Evolutionary conservation across 2,113 vertebrate genomes (phyloP), one percentile per base, ranked within the genome.

Genomic region (Limanda limanda): DNA sequence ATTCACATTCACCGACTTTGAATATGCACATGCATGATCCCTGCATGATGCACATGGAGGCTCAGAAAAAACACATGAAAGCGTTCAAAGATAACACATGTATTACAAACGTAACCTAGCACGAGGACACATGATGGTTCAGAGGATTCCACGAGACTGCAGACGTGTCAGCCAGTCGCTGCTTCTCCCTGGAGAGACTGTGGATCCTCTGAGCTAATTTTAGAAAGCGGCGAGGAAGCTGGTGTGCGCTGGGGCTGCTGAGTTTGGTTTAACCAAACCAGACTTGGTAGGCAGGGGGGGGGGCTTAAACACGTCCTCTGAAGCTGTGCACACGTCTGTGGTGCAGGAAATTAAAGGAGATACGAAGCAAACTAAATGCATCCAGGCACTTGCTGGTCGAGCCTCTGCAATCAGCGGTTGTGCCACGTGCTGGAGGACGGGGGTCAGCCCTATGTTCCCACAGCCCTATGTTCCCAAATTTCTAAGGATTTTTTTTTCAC

Each of bases 201-300:
- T 31, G 74, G 77, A 79, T 73, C 82, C 27, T 81, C 42, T 80
- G 62, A 72, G 63, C 85, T 89, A 79, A 82, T 89, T 88, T 86
- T 81, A 87, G 80, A 79, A 45, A 69, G 61, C 65, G 66, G 58
- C 6, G 18, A 35, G 59, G 52, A 71, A 66, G 63, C 61, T 31
- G 40, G 68, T 27, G 59, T 61, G 67, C 3, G 67, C 62, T 55
- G 51, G 64, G 64, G 68, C 24, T 45, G 72, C 79, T 59, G 61
- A 67, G 55, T 73, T 75, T 21, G 56, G 67, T 78, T 77, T 54
- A 62, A 21, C 57, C 64, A 54, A 68, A 65, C 62, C 59, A 52
- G 74, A 57, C 79, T 61, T 25, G 2, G 72, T 48, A 58, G 23
- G 56, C 6, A 3, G 40, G 40, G 45, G 51, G 31, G 27, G 45